Conservation (phyloP, 2,888 invertebrate genomes). For the Litoditis marina region DNA sequence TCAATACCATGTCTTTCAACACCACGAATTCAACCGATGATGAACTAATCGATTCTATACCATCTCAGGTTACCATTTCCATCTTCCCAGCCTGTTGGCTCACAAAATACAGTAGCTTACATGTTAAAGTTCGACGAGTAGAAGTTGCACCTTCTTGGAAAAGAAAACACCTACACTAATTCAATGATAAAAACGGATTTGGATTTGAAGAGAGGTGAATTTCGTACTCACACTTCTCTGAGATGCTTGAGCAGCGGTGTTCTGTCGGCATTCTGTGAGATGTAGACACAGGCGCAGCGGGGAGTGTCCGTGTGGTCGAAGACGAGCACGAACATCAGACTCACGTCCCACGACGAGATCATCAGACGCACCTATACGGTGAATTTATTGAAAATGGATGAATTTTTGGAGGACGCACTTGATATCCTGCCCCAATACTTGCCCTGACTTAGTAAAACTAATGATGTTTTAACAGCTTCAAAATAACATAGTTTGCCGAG, state of each 20-base stretch:
- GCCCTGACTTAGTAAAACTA: too few species aligned
- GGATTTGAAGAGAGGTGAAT: background rate
- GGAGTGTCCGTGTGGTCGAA: constrained; percentile 9
- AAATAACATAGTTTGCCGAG: too few species aligned
- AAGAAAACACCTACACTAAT: background rate
- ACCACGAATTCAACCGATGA: background rate
- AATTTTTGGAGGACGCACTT: too few species aligned
- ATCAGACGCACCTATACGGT: constrained; percentile 22
- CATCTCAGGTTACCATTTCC: too few species aligned
- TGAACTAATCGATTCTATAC: too few species aligned
- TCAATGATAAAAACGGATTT: background rate
- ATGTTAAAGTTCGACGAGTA: background rate
- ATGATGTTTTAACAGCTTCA: too few species aligned
- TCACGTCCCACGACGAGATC: constrained; percentile 16
- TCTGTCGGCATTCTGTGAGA: constrained; percentile 4
- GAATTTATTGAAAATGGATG: background rate
- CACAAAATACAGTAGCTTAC: too few species aligned
- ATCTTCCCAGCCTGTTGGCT: too few species aligned
- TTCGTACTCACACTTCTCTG: background rate
- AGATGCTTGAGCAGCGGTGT: constrained; percentile 3
- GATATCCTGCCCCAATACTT: too few species aligned
- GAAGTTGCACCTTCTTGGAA: background rate
- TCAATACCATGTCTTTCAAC: background rate
- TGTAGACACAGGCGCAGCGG: constrained; percentile 15
- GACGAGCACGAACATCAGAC: constrained; percentile 9